phyloP scores from a whole-genome alignment of 2,888 invertebrate species.

The Diploptera punctata region DNA sequence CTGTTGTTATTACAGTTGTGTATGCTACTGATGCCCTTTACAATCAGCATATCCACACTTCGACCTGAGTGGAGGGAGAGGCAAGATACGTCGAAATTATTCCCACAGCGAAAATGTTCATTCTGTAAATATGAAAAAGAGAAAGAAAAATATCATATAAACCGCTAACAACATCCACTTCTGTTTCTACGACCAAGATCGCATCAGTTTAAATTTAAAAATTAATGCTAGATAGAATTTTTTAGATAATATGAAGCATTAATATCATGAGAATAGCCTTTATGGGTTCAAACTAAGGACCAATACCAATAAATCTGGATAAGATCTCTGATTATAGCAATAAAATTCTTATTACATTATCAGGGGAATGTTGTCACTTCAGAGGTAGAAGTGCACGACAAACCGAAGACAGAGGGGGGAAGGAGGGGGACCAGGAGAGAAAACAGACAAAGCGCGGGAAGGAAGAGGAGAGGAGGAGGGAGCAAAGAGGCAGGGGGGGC shows the following conservation, averaged over 20 bases:
- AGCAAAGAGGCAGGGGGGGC: no score
- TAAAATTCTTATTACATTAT: no score
- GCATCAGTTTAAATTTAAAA: not conserved
- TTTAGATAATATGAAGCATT: not conserved
- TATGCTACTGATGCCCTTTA: slow-evolving; percentile 6
- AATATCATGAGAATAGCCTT: not conserved
- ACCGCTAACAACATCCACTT: not conserved
- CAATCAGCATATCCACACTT: slow-evolving; percentile 21
- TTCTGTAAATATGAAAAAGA: slow-evolving; percentile 8
- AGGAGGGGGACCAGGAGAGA: no score
- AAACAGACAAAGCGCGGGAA: no score
- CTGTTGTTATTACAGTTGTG: slow-evolving; percentile 7
- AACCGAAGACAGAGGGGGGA: no score
- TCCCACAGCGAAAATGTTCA: slow-evolving; percentile 24
- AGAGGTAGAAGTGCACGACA: no score
- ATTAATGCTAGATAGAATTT: not conserved
- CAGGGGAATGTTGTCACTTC: no score
- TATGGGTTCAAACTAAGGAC: no score
- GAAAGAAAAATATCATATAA: slow-evolving; percentile 10
- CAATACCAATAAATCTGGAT: no score
- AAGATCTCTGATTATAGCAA: no score
- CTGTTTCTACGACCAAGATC: slow-evolving; percentile 1
- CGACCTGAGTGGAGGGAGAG: slow-evolving; percentile 12
- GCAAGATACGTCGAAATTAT: slow-evolving; percentile 24
- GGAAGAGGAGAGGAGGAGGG: no score